Conservation (phyloP, 2,113 vertebrate genomes). For the Thalassarche chlororhynchos region DNA sequence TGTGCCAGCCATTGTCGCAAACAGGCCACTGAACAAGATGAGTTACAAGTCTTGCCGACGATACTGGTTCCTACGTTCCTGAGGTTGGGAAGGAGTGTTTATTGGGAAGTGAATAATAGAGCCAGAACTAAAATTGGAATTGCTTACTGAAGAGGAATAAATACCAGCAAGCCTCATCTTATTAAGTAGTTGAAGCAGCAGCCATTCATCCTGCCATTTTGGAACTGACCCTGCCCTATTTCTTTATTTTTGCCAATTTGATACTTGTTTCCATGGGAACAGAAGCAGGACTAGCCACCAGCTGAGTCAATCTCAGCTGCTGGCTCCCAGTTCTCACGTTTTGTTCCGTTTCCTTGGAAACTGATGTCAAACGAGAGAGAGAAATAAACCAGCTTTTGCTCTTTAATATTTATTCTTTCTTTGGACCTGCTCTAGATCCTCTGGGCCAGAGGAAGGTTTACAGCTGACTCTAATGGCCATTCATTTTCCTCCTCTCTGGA, state of each 20-base stretch:
- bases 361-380: constrained; percentile 41
- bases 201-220: constrained; percentile 33
- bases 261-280: constrained; percentile 69
- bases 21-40: neutral
- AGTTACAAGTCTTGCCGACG: neutral
- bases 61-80: neutral
- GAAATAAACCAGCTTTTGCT: constrained; percentile 34
- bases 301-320: constrained; percentile 71
- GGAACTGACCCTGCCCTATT: constrained; percentile 34
- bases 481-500: neutral
- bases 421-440: neutral
- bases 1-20: neutral
- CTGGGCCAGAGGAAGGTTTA: neutral
- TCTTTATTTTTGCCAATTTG: constrained; percentile 59
- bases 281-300: constrained; percentile 61
- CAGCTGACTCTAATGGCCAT: neutral
- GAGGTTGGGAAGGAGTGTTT: neutral
- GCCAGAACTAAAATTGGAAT: neutral
- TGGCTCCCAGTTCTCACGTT: constrained; percentile 59
- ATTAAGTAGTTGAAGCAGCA: constrained; percentile 1
- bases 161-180: neutral
- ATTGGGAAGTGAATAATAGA: neutral
- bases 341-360: constrained; percentile 70
- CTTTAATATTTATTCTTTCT: constrained; percentile 20
- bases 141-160: neutral